These are phyloP conservation scores for Rhincodon typus DNA, from an alignment of 2,797 vertebrate genomes.

Conservation along the genomic window DNA sequence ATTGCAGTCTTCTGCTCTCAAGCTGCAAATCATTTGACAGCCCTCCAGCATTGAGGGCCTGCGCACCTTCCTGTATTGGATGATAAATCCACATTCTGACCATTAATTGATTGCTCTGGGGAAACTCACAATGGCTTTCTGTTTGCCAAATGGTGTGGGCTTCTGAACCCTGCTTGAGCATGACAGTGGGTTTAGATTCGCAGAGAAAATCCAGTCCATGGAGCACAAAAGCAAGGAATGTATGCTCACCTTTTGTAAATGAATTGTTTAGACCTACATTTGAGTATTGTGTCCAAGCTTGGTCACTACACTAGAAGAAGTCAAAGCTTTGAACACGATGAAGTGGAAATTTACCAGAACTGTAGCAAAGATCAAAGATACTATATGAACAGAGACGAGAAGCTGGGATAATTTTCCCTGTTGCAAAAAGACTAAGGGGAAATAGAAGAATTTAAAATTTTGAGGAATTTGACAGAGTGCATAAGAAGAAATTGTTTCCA, in stretches of 20 bases:
- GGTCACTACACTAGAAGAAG: neutral
- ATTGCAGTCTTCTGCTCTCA: neutral
- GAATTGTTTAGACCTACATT: neutral
- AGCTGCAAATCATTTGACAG: neutral
- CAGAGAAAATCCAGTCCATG: neutral
- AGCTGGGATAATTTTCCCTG: neutral
- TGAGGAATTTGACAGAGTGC: neutral
- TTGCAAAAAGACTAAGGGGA: neutral
- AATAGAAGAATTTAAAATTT: neutral
- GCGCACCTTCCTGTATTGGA: neutral
- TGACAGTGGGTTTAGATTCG: too few species aligned
- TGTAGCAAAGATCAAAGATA: neutral
- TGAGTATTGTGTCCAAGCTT: neutral
- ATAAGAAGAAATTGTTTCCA: neutral
- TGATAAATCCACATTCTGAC: neutral
- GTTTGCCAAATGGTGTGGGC: neutral
- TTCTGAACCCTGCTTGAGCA: neutral
- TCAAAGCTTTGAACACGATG: neutral
- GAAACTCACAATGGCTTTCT: neutral
- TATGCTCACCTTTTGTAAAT: neutral
- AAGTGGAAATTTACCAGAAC: too few species aligned
- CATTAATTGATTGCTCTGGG: neutral
- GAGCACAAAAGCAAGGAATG: neutral
- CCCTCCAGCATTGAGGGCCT: neutral
- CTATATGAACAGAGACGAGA: neutral